Percentiles rank a stretch among this genome's conserved stretches.
Conservation (phyloP, 1,140 invertebrate species). For the Hylaeus anthracinus region DNA sequence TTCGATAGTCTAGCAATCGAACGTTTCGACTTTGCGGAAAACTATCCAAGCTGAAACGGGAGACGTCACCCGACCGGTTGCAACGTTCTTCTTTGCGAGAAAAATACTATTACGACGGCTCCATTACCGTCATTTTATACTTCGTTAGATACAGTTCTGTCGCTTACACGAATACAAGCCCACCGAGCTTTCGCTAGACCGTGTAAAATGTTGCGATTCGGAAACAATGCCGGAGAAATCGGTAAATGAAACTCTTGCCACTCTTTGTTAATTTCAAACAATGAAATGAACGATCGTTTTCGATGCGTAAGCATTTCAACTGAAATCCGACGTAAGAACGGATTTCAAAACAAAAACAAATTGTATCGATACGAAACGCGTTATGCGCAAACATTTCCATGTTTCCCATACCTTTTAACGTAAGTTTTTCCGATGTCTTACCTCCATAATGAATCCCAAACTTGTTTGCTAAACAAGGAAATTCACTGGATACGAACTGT, state of each 20-base stretch:
- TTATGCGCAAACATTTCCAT: too few species aligned
- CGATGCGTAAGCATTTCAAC: too few species aligned
- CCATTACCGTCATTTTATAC: conserved; percentile 21
- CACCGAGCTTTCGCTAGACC: conserved; percentile 13
- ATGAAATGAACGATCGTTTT: too few species aligned
- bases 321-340: too few species aligned
- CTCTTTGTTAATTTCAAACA: neutral
- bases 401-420: too few species aligned
- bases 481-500: neutral
- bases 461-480: neutral
- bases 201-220: neutral
- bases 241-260: neutral
- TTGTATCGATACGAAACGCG: too few species aligned
- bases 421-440: conserved; percentile 20
- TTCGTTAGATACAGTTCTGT: neutral
- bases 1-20: conserved; percentile 13
- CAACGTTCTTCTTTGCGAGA: neutral
- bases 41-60: conserved; percentile 1
- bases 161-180: too few species aligned
- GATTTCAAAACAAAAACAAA: too few species aligned
- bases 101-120: conserved; percentile 18
- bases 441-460: conserved; percentile 50
- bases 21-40: neutral
- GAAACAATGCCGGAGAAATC: neutral
- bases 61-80: conserved; percentile 29